phyloP scores from a whole-genome alignment of 1,140 invertebrate genomes.

The Oryzaephilus surinamensis region DNA sequence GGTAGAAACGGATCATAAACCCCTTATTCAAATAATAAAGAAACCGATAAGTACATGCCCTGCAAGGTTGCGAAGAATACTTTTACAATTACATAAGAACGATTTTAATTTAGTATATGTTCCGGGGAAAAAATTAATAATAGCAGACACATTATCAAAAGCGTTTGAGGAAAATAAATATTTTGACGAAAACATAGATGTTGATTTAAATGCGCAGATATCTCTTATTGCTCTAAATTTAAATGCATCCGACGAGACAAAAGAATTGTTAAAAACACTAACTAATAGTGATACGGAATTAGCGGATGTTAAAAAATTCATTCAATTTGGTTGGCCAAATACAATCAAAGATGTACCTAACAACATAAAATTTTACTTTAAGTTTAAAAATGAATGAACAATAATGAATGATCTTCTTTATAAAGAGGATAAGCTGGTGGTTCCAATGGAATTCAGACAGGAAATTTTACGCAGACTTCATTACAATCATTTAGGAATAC shows the following conservation, averaged over 20 bases:
- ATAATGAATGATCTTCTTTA: too few species aligned
- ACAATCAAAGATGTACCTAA: not conserved
- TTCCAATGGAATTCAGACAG: too few species aligned
- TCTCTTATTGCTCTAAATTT: not conserved
- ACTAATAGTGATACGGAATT: not conserved
- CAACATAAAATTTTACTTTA: not conserved
- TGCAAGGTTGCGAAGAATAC: slow-evolving; percentile 9
- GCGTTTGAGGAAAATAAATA: not conserved
- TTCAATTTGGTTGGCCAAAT: not conserved
- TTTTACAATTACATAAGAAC: slow-evolving; percentile 10
- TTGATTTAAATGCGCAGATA: not conserved
- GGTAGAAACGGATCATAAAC: slow-evolving; percentile 13
- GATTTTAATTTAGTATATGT: slow-evolving; percentile 5
- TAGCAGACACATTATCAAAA: slow-evolving; percentile 29
- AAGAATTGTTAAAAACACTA: too few species aligned
- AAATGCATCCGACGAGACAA: too few species aligned
- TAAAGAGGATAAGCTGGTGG: too few species aligned
- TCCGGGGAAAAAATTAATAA: slow-evolving; percentile 15
- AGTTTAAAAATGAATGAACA: not conserved
- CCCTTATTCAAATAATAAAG: slow-evolving; percentile 13
- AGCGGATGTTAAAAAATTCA: not conserved
- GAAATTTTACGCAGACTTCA: slow-evolving; percentile 11
- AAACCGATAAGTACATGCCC: slow-evolving; percentile 4
- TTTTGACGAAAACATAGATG: not conserved
- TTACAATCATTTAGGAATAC: slow-evolving; percentile 12